phyloP scores from a whole-genome alignment of 2,113 vertebrate genomes.

The Ophthalmolycus amberensis region DNA sequence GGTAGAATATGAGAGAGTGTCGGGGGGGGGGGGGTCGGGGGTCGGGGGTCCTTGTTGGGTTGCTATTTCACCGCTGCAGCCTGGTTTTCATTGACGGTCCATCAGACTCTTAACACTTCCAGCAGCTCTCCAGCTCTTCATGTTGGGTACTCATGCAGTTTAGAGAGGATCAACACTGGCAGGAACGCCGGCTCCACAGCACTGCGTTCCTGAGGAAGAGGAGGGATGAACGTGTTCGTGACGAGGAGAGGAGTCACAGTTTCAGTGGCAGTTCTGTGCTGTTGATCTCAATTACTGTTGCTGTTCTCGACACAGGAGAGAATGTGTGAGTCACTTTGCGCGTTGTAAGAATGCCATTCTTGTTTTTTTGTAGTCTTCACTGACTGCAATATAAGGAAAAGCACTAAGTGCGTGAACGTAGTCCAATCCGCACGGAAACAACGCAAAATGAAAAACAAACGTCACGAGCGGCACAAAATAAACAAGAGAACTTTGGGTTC shows the following conservation, averaged over 20 bases:
- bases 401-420: no score
- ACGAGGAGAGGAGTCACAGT: background rate
- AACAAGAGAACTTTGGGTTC: no score
- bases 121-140: conserved; percentile 35
- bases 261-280: background rate
- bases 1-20: background rate
- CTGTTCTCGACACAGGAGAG: background rate
- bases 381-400: no score
- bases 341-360: no score
- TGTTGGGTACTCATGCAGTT: conserved; percentile 16
- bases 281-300: background rate
- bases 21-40: conserved; percentile 60
- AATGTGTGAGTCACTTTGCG: no score
- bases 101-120: conserved; percentile 75
- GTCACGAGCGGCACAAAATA: no score
- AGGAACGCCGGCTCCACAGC: background rate
- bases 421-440: no score
- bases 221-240: background rate
- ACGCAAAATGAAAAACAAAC: no score
- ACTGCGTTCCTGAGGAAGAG: background rate
- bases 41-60: conserved; percentile 76
- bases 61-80: conserved; percentile 71
- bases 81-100: conserved; percentile 81
- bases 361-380: no score
- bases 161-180: conserved; percentile 37